Evolutionary conservation across 1,140 invertebrate species (phyloP).

Genomic region (Thaumetopoea pityocampa): DNA sequence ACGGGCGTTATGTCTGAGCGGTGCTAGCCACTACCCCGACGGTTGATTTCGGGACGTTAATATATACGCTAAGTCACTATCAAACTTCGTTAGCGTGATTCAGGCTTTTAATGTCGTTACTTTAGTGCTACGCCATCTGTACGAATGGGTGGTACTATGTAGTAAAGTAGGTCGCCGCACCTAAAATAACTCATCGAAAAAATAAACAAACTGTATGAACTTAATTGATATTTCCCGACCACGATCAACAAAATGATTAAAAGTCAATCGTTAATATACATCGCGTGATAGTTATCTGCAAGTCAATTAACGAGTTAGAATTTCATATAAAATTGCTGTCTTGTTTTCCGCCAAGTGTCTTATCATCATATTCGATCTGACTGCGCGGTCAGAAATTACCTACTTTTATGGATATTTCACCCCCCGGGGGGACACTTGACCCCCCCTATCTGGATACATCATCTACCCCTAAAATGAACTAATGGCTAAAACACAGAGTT

Average conservation of each 20-base stretch:
- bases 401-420: constrained; percentile 70
- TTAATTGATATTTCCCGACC: constrained; percentile 21
- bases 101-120: no score
- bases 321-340: constrained; percentile 68
- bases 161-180: no score
- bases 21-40: no score
- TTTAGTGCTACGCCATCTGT: no score
- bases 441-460: constrained; percentile 68
- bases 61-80: no score
- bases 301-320: constrained; percentile 70
- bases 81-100: no score
- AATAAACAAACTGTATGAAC: constrained; percentile 3
- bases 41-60: no score
- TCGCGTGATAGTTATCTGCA: constrained; percentile 55
- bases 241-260: constrained; percentile 51
- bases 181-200: not conserved
- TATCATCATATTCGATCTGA: constrained; percentile 67
- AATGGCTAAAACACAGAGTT: constrained; percentile 54
- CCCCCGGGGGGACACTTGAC: constrained; percentile 71
- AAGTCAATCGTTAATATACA: constrained; percentile 47
- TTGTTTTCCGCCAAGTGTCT: constrained; percentile 51
- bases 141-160: no score
- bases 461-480: constrained; percentile 70
- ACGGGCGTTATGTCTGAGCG: no score
- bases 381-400: constrained; percentile 66